A percentile compares a stretch with the other conserved stretches of the same genome.
Evolutionary conservation across 2,797 vertebrate species (phyloP).

Genomic region (Hipposideros larvatus): DNA sequence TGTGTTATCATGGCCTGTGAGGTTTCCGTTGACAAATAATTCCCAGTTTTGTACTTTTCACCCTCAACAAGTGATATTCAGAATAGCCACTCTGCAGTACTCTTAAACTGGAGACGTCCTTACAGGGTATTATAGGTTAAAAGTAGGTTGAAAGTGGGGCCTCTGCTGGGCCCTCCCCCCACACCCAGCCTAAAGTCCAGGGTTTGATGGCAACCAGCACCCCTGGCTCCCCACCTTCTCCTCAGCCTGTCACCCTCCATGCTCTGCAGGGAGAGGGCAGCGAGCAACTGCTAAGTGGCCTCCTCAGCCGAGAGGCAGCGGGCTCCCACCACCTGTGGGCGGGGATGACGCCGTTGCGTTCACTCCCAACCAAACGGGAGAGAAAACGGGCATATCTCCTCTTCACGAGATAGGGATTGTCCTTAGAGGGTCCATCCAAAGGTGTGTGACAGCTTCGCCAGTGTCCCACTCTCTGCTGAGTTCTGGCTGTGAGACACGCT

Average conservation of each 20-base stretch:
- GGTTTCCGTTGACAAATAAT: background rate
- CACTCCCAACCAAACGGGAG: background rate
- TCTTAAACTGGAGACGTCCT: background rate
- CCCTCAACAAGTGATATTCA: background rate
- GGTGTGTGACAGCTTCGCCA: background rate
- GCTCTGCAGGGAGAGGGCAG: background rate
- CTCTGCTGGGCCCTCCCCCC: background rate
- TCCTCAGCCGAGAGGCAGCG: background rate
- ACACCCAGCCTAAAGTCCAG: too few species aligned
- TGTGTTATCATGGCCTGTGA: background rate
- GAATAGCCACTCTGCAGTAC: background rate
- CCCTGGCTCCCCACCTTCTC: background rate
- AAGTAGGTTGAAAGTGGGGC: background rate
- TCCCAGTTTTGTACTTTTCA: background rate
- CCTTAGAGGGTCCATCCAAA: background rate
- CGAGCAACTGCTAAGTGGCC: background rate
- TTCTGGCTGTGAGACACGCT: background rate
- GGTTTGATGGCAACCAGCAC: background rate
- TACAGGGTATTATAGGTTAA: background rate
- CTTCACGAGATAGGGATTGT: background rate
- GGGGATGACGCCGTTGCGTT: background rate
- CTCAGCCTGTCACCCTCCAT: rapidly evolving
- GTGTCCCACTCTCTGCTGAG: background rate
- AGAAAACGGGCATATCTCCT: background rate
- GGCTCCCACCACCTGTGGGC: too few species aligned